Evolutionary conservation across 2,888 invertebrate species (phyloP).

Genomic region (Caenorhabditis sp.): DNA sequence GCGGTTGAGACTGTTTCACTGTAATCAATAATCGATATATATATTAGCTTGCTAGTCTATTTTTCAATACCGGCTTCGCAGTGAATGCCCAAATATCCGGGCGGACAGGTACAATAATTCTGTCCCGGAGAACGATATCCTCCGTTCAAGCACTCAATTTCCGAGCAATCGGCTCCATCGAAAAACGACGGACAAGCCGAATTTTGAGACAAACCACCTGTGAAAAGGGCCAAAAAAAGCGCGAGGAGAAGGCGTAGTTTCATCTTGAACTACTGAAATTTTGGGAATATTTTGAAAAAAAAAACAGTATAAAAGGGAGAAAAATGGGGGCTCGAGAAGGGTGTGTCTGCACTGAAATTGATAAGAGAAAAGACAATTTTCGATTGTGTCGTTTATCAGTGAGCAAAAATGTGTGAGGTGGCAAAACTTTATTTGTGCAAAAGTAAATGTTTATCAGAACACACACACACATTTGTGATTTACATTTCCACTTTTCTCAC

Average conservation of each 20-base stretch:
- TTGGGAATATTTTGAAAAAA: background rate
- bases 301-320: background rate
- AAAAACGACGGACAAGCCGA: slow-evolving; percentile 23
- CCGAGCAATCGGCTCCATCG: background rate
- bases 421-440: too few relatives aligned
- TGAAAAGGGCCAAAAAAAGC: background rate
- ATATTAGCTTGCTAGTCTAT: background rate
- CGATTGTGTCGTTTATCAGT: too few relatives aligned
- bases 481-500: background rate
- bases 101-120: slow-evolving; percentile 29
- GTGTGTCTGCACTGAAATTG: background rate
- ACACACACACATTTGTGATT: too few relatives aligned
- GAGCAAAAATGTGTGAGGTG: too few relatives aligned
- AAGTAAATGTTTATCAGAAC: too few relatives aligned
- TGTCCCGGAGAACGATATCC: background rate
- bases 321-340: background rate
- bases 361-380: too few relatives aligned
- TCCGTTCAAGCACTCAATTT: slow-evolving; percentile 42
- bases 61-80: slow-evolving; percentile 44
- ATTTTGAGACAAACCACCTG: too few relatives aligned
- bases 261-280: background rate
- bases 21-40: background rate
- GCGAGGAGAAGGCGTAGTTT: too few relatives aligned
- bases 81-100: slow-evolving; percentile 46
- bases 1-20: slow-evolving; percentile 42